phyloP scores from a whole-genome alignment of 2,113 vertebrate species.

The Spea bombifrons region DNA sequence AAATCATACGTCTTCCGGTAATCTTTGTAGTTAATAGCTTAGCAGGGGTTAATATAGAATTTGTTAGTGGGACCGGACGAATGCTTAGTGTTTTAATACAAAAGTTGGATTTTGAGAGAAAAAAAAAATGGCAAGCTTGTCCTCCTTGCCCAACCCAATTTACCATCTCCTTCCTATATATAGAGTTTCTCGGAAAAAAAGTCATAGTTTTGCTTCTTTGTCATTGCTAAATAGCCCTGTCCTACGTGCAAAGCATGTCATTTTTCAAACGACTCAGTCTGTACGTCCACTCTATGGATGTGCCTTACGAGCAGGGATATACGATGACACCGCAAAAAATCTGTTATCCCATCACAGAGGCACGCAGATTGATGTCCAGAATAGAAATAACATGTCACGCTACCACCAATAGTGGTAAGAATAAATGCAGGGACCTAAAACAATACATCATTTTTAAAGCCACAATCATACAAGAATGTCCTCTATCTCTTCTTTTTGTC shows the following conservation, averaged over 20 bases:
- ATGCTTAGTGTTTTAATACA: no score
- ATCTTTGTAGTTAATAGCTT: no score
- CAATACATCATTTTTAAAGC: no score
- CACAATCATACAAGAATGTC: no score
- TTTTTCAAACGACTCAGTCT: conserved; percentile 40
- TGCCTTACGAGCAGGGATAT: conserved; percentile 8
- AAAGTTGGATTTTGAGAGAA: no score
- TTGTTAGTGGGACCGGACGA: no score
- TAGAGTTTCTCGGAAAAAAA: conserved; percentile 28
- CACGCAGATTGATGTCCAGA: conserved; percentile 22
- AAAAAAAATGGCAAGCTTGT: background rate
- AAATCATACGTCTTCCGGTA: no score
- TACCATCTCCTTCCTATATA: conserved; percentile 25
- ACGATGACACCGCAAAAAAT: conserved; percentile 42
- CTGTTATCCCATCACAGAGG: conserved; percentile 18
- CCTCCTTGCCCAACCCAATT: conserved; percentile 18
- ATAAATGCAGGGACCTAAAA: no score
- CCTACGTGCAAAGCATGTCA: conserved; percentile 45
- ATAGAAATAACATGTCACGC: conserved; percentile 30
- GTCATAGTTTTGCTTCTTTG: conserved; percentile 40
- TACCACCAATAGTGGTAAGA: background rate
- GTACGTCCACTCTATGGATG: background rate
- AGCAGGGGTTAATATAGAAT: no score
- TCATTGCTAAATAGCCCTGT: conserved; percentile 49
- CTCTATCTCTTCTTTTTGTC: no score